Conservation (phyloP, 2,888 invertebrate species). For the Apamea epomidion region DNA sequence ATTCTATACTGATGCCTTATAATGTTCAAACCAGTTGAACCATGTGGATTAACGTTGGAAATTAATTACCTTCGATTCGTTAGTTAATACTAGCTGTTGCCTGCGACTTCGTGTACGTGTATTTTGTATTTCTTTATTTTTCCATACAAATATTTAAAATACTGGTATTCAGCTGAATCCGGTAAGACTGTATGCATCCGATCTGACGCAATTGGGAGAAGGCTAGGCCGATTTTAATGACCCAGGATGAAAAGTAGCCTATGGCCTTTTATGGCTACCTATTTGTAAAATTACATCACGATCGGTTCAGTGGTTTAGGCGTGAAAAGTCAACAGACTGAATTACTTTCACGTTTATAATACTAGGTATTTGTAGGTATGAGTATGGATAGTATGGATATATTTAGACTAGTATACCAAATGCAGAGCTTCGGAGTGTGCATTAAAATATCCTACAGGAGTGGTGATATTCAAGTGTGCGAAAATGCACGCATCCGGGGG, state of each 20-base stretch:
- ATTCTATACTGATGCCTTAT: background rate
- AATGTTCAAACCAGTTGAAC: background rate
- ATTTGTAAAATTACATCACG: background rate
- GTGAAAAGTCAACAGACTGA: no score
- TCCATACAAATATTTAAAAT: background rate
- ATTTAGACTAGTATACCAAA: background rate
- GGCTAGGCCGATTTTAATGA: background rate
- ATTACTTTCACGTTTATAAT: no score
- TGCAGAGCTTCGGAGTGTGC: no score
- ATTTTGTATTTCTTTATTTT: background rate
- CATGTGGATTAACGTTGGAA: background rate
- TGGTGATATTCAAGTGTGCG: background rate
- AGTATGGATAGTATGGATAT: no score
- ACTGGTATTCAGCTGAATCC: no score
- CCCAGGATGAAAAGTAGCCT: background rate
- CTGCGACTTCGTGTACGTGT: background rate
- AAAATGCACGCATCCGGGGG: background rate
- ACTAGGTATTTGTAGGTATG: background rate
- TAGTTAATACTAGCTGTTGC: background rate
- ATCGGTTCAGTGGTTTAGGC: background rate
- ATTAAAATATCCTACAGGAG: background rate
- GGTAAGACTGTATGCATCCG: no score
- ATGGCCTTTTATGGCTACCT: background rate
- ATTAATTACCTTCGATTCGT: background rate
- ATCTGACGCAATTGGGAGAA: no score